Conservation (phyloP, 2,113 vertebrate genomes). For the Trichechus manatus region DNA sequence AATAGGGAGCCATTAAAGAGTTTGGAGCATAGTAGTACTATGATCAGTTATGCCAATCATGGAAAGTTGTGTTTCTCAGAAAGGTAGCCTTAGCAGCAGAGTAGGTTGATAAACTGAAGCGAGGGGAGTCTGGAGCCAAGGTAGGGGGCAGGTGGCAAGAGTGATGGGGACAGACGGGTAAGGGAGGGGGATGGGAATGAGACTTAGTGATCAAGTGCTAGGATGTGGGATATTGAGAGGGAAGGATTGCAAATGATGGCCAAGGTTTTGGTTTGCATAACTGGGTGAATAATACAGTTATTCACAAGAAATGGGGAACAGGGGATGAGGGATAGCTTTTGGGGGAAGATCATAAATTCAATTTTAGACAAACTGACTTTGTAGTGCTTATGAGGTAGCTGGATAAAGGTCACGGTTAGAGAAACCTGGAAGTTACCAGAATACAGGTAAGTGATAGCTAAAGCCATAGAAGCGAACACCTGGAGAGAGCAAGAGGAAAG, state of each 20-base stretch:
- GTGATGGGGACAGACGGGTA: background rate
- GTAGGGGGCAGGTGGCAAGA: background rate
- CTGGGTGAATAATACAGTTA: background rate
- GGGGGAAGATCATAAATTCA: background rate
- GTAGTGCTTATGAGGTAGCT: background rate
- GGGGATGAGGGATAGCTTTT: background rate
- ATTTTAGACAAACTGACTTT: conserved; percentile 19
- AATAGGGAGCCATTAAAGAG: background rate
- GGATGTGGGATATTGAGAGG: background rate
- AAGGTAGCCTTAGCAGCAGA: background rate
- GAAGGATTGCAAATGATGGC: background rate
- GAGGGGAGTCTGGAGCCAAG: background rate
- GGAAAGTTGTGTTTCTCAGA: background rate
- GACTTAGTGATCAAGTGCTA: background rate
- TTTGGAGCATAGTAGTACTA: background rate
- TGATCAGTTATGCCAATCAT: background rate
- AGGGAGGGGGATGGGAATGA: background rate
- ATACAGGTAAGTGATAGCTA: background rate
- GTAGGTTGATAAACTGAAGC: background rate
- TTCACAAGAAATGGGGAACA: background rate
- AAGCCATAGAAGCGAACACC: background rate
- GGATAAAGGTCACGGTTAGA: conserved; percentile 18
- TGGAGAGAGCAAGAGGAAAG: background rate
- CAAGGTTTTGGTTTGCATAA: background rate
- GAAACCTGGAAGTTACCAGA: conserved; percentile 30